Base-by-base conservation (phyloP, 2,888 invertebrate species). In the Torymus texanus region DNA sequence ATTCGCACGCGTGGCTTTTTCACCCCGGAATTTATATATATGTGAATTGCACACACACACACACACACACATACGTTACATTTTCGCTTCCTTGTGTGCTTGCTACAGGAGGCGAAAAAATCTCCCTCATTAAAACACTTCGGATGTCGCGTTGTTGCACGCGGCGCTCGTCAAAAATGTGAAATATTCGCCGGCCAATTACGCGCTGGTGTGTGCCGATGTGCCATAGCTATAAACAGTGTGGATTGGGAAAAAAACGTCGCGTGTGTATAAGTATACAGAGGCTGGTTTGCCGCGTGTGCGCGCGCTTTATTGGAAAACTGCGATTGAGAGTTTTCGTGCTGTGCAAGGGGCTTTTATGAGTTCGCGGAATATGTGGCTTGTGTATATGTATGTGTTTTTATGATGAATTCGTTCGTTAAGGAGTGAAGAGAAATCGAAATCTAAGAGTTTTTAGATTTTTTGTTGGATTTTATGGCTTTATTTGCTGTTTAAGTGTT, bases 81-180 rank as follows among this genome's bases (percentile, higher is more conserved):
- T 58, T 21, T 24, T 18, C 68, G 63, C 29, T 51, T 56, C 74
- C 56, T 66, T n/a, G 21, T 29, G 4, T 10, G 41, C 68, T 11
- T 68, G 8, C 59, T 11, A 18, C 21, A n/a, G 29, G 21, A 1
- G 21, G 2, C 4, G 53, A 80, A 80, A 80, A 80, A 72, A 63
- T 74, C 63, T 70, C 18, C 63, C 80, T 80, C 80, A 77, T 80
- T 80, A 80, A 80, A 80, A 77, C 80, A 80, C 77, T 74, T 74
- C 65, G 63, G 73, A 70, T 80, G 80, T 80, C 73, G 74, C 63
- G 68, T 56, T 51, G 50, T 18, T 65, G 18, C 29, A 41, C 14
- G 65, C 18, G 50, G 41, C 3, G n/a, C 62, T 62, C 70, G 72
- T 75, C 71, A 75, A 79, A 79, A 75, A 79, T 67, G 75, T 61